A percentile compares a stretch with the other conserved stretches of the same genome.
phyloP scores from a whole-genome alignment of 2,113 vertebrate genomes.

The Calidris pugnax region DNA sequence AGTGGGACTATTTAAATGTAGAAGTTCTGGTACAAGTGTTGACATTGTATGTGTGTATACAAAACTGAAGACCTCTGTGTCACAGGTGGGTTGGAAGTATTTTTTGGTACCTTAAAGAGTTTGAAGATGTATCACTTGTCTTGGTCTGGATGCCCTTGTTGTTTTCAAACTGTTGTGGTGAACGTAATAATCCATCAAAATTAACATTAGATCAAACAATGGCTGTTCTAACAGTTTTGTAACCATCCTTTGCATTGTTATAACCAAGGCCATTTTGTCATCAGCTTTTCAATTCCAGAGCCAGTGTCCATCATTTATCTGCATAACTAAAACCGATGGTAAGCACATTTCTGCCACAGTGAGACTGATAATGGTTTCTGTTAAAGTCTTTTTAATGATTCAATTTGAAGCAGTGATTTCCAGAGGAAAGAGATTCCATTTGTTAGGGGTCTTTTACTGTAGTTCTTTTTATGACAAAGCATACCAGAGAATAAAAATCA shows the following conservation, averaged over 20 bases:
- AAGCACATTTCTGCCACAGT: constrained; percentile 38
- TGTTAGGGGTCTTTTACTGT: not conserved
- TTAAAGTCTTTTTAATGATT: constrained; percentile 53
- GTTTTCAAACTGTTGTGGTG: not conserved
- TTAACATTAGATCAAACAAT: not conserved
- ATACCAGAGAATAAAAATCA: not conserved
- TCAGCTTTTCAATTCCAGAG: constrained; percentile 48
- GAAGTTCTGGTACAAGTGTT: not conserved
- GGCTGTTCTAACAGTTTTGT: constrained; percentile 22
- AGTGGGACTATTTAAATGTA: not conserved
- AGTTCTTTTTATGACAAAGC: not conserved
- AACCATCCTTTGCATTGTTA: constrained; percentile 5
- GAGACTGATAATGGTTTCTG: constrained; percentile 6
- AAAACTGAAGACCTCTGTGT: not conserved
- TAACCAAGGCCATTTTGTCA: constrained; percentile 21
- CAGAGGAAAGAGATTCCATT: constrained; percentile 10
- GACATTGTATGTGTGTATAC: rapidly evolving
- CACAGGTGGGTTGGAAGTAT: not conserved
- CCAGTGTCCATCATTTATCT: not conserved
- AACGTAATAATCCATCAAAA: constrained; percentile 22
- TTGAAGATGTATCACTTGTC: not conserved
- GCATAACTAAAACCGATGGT: constrained; percentile 25
- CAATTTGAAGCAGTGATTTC: constrained; percentile 11
- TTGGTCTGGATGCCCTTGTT: not conserved
- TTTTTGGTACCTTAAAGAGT: not conserved